Percentiles rank a stretch among this genome's conserved stretches.
Evolutionary conservation across 1,140 invertebrate genomes (phyloP).

Genomic region (Aporrectodea caliginosa): DNA sequence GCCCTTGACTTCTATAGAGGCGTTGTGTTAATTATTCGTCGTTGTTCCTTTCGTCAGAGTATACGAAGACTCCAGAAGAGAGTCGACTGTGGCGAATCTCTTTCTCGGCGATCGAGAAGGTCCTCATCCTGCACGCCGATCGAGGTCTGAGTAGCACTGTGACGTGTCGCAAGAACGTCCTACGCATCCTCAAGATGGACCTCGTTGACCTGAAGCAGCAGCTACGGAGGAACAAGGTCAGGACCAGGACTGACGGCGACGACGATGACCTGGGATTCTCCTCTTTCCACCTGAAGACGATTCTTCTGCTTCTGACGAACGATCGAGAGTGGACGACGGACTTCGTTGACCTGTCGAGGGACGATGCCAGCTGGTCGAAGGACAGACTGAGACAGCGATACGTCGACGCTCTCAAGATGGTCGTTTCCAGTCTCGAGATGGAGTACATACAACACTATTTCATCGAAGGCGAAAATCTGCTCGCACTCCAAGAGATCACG

Average conservation of each 20-base stretch:
- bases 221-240: too few species aligned
- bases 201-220: slow-evolving; percentile 4
- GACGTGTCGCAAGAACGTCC: slow-evolving; percentile 17
- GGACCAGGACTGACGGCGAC: not conserved
- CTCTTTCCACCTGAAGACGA: not conserved
- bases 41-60: slow-evolving; percentile 8
- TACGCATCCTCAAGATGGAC: not conserved
- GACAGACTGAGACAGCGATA: not conserved
- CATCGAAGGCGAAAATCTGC: slow-evolving; percentile 12
- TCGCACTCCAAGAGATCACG: too few species aligned
- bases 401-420: not conserved
- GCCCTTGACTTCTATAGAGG: too few species aligned
- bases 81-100: slow-evolving; percentile 10
- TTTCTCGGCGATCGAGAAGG: slow-evolving; percentile 1
- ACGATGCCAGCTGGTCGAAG: not conserved
- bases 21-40: not conserved
- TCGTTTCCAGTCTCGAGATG: not conserved
- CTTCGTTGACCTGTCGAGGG: not conserved
- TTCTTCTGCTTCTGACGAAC: not conserved
- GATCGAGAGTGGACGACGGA: too few species aligned
- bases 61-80: not conserved
- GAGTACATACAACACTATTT: slow-evolving; percentile 1
- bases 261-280: too few species aligned
- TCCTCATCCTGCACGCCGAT: not conserved
- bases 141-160: not conserved